These are phyloP conservation scores for Peromyscus californicus DNA, from an alignment of 2,113 vertebrate species.

Conservation along the genomic window DNA sequence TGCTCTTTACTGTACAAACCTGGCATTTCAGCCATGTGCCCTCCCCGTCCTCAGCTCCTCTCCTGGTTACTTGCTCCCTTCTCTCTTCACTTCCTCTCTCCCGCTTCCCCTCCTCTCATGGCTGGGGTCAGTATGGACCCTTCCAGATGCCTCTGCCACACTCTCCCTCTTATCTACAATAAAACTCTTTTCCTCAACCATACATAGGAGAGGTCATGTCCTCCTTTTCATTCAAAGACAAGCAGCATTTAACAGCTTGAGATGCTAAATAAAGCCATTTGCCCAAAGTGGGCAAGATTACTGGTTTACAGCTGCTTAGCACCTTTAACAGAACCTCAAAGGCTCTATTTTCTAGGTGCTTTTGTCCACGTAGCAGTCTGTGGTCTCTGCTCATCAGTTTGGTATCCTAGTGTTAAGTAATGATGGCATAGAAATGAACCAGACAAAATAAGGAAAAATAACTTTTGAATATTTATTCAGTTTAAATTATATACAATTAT, in stretches of 20 bases:
- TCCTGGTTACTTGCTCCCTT: neutral
- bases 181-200: neutral
- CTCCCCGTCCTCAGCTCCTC: neutral
- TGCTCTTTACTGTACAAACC: neutral
- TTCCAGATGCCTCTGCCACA: neutral
- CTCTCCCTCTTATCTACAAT: neutral
- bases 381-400: neutral
- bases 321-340: slow-evolving; percentile 2
- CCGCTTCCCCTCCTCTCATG: neutral
- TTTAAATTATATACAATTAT: slow-evolving; percentile 45
- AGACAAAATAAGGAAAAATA: slow-evolving; percentile 37
- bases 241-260: slow-evolving; percentile 65
- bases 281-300: slow-evolving; percentile 41
- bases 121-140: neutral
- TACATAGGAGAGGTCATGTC: neutral
- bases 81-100: neutral
- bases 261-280: slow-evolving; percentile 72
- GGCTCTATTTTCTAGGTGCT: neutral
- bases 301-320: slow-evolving; percentile 49
- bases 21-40: neutral
- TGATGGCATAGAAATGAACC: neutral
- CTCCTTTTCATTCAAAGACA: slow-evolving; percentile 43
- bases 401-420: neutral
- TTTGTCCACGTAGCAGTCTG: neutral
- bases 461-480: neutral